Base-by-base conservation (phyloP, 2,888 invertebrate genomes). In the Sesia apiformis region DNA sequence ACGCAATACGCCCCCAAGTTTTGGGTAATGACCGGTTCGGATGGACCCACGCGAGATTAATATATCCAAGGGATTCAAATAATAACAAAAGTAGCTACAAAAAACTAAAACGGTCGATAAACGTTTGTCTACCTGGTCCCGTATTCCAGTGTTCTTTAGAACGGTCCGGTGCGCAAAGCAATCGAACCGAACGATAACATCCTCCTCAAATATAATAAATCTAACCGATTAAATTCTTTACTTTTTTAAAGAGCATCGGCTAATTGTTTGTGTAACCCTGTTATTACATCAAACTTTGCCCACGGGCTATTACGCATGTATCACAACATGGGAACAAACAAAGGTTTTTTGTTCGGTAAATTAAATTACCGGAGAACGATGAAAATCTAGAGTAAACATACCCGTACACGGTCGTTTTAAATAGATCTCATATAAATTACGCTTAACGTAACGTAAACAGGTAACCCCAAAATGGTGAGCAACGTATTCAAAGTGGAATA, bases 1-100 rank as follows among this genome's bases (percentile, higher is more conserved):
- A 79, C 84, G 78, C 76, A 80, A 74, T 78, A 87, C 89, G 89
- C 89, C 88, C 88, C 81, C 69, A 79, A 84, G 81, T 88, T 89
- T 86, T 75, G 65, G 72, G 74, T 89, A 89, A 89, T 89, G 80
- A 87, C 81, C 73, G 85, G 87, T 81, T 87, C 69, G 71, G 81
- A 70, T 68, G 71, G 79, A 78, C 80, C 78, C 81, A 81, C 81
- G 66, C 76, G 79, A 86, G 86, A 89, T 89, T 89, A 89, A 89
- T 86, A 85, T 81, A 85, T 89, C 79, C 77, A 72, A 81, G 77
- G 84, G 83, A 79, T 82, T 75, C 76, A 63, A 82, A 83, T 81
- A 80, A 84, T 80, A 86, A 86, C 81, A 83, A 84, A 81, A 74
- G 78, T 64, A 66, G 68, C 73, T 75, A 85, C 83, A 88, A 88